These are phyloP conservation scores for Sthenelais limicola DNA, from an alignment of 2,888 invertebrate species.

Conservation along the genomic window DNA sequence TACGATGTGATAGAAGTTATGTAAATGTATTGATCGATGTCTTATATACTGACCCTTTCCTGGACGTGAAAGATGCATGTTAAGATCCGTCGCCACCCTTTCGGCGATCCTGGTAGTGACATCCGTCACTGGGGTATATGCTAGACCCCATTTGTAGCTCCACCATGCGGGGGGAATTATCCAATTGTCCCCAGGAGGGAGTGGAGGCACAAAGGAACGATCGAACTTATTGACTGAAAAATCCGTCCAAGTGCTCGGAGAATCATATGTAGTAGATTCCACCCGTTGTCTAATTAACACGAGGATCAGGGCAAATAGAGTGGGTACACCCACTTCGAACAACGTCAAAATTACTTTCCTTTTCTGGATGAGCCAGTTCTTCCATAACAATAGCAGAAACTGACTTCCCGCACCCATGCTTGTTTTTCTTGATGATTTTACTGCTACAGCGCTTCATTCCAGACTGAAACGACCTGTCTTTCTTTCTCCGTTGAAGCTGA, in stretches of 20 bases:
- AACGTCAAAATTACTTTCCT: slow-evolving; percentile 26
- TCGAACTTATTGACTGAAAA: slow-evolving; percentile 20
- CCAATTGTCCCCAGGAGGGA: no score
- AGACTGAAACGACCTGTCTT: no score
- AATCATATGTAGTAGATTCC: slow-evolving; percentile 11
- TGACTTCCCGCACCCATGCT: slow-evolving; percentile 24
- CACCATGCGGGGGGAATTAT: no score
- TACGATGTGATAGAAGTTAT: no score
- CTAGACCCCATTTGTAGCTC: slow-evolving; percentile 40
- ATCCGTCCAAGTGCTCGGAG: background rate
- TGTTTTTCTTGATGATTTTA: no score
- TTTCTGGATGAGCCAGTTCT: slow-evolving; percentile 40
- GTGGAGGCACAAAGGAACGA: background rate
- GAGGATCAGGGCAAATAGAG: slow-evolving; percentile 35
- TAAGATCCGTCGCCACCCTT: slow-evolving; percentile 37
- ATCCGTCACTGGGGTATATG: slow-evolving; percentile 46
- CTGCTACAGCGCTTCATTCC: no score
- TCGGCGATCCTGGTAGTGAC: slow-evolving; percentile 36
- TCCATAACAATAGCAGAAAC: slow-evolving; percentile 40
- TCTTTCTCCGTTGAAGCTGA: no score
- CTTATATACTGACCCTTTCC: no score
- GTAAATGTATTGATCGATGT: no score
- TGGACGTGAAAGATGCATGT: no score
- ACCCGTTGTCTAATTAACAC: slow-evolving; percentile 33
- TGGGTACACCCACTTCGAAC: slow-evolving; percentile 26